These are phyloP conservation scores for Chrysoperla carnea DNA, from an alignment of 1,140 invertebrate genomes.

Conservation along the genomic window DNA sequence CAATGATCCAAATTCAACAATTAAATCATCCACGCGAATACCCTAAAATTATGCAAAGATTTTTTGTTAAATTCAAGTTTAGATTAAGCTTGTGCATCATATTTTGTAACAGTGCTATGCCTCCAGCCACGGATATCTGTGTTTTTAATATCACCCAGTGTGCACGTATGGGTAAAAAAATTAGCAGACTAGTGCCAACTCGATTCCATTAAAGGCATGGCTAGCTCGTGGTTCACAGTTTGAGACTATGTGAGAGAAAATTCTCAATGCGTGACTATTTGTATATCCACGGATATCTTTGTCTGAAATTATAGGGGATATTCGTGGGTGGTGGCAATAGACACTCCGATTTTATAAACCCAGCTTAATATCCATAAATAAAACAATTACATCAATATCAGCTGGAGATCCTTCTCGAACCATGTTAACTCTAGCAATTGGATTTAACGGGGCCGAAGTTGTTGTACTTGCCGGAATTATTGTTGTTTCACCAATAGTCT, in stretches of 20 bases:
- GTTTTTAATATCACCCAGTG: too few relatives aligned
- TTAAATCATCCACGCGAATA: conserved; percentile 49
- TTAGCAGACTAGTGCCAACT: too few relatives aligned
- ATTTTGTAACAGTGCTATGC: conserved; percentile 1
- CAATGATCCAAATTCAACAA: conserved; percentile 73
- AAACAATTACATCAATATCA: conserved; percentile 44
- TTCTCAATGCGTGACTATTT: too few relatives aligned
- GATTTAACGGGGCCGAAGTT: conserved; percentile 13
- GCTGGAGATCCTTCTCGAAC: conserved; percentile 67
- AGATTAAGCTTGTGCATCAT: conserved; percentile 1
- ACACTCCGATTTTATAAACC: too few relatives aligned
- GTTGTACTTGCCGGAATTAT: background rate
- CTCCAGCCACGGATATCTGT: conserved; percentile 1
- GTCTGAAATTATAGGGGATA: too few relatives aligned
- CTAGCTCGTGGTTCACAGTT: too few relatives aligned
- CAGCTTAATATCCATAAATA: too few relatives aligned
- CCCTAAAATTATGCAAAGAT: conserved; percentile 48
- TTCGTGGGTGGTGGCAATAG: too few relatives aligned
- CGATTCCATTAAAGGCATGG: too few relatives aligned
- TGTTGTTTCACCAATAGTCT: conserved; percentile 4
- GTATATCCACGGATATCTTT: too few relatives aligned
- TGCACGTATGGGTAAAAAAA: too few relatives aligned
- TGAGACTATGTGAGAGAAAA: too few relatives aligned
- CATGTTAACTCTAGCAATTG: conserved; percentile 54
- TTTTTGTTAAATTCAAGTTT: conserved; percentile 6